Evolutionary conservation across 2,797 vertebrate species (phyloP).

Genomic region (Amblyraja radiata): DNA sequence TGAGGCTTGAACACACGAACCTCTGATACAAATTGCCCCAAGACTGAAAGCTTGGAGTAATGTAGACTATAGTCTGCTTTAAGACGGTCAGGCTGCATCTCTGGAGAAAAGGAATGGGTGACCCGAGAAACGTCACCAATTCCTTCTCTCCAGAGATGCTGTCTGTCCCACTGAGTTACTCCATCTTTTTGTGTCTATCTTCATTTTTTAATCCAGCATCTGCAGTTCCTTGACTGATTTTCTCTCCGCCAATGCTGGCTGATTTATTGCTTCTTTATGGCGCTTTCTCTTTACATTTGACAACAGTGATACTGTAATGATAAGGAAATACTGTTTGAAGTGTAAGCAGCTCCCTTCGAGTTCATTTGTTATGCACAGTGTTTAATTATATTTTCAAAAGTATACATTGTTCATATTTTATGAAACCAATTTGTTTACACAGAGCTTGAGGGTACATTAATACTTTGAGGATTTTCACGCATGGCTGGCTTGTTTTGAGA

Average conservation of each 20-base stretch:
- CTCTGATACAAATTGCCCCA: background rate
- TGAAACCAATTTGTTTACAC: conserved; percentile 16
- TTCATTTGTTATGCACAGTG: background rate
- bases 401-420: background rate
- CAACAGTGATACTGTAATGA: background rate
- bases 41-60: background rate
- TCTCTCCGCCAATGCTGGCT: too few species aligned
- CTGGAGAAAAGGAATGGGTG: too few species aligned
- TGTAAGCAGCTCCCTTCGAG: background rate
- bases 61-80: background rate
- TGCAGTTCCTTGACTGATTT: too few species aligned
- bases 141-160: too few species aligned
- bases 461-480: background rate
- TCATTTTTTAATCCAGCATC: too few species aligned
- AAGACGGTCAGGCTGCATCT: too few species aligned
- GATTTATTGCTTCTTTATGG: too few species aligned
- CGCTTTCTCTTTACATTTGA: background rate
- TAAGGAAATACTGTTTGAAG: background rate
- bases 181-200: too few species aligned
- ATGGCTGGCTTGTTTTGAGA: background rate
- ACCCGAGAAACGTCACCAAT: too few species aligned
- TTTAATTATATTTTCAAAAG: background rate
- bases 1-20: background rate
- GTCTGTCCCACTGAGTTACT: too few species aligned
- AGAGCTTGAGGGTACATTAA: background rate